These are phyloP conservation scores for Riptortus pedestris DNA, from an alignment of 1,140 invertebrate genomes.

Conservation along the genomic window DNA sequence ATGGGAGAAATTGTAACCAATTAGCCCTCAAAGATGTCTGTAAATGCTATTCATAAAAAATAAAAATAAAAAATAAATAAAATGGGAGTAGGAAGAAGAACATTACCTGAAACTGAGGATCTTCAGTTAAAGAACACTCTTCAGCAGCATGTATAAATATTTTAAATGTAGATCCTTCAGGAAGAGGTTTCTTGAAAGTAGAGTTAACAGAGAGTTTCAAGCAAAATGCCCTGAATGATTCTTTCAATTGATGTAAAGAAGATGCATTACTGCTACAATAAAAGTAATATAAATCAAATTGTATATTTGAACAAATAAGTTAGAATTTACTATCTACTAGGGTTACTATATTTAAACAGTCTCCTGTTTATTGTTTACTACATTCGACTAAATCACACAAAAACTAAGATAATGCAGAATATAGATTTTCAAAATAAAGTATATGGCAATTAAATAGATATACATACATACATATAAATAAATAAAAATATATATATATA, in stretches of 20 bases:
- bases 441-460: no score
- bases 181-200: slow-evolving; percentile 40
- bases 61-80: neutral
- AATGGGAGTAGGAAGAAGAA: neutral
- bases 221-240: slow-evolving; percentile 46
- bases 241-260: slow-evolving; percentile 48
- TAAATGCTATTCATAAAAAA: neutral
- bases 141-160: slow-evolving; percentile 47
- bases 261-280: slow-evolving; percentile 37
- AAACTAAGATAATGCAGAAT: no score
- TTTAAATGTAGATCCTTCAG: slow-evolving; percentile 43
- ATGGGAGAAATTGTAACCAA: no score
- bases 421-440: no score
- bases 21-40: no score
- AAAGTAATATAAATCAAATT: neutral
- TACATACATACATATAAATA: no score
- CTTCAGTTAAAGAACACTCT: slow-evolving; percentile 37
- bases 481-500: no score
- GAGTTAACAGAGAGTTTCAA: slow-evolving; percentile 42
- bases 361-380: no score
- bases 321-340: neutral
- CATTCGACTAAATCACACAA: no score
- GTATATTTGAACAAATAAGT: neutral
- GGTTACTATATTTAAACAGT: neutral
- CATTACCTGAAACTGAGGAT: slow-evolving; percentile 21